A percentile compares a stretch with the other conserved stretches of the same genome.
Evolutionary conservation across 2,888 invertebrate genomes (phyloP).

Genomic region (Aspidiotus rigidus): DNA sequence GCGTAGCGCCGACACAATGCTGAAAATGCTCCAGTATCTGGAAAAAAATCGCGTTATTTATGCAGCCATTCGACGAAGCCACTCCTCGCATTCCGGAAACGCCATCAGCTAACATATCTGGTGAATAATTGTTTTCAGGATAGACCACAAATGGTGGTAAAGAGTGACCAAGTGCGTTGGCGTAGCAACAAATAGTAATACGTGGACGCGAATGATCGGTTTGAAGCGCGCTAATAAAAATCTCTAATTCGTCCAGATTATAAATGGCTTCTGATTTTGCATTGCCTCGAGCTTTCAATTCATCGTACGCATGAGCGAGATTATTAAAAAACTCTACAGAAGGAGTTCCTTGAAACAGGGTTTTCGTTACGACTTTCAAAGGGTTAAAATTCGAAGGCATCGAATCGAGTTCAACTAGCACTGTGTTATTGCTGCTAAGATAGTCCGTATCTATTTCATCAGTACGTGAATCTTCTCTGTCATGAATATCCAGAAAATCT

Average conservation of each 20-base stretch:
- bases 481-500: neutral
- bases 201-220: neutral
- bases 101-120: neutral
- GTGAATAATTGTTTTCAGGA: neutral
- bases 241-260: slow-evolving; percentile 3
- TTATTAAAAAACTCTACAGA: neutral
- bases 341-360: neutral
- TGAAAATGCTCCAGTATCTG: slow-evolving; percentile 2
- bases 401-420: neutral
- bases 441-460: neutral
- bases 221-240: neutral
- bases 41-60: neutral
- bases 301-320: neutral
- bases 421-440: too few species aligned
- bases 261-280: neutral
- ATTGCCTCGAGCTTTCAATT: neutral
- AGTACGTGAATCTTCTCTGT: neutral
- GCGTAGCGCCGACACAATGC: neutral
- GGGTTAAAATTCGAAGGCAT: neutral
- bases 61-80: neutral
- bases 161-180: neutral
- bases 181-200: neutral
- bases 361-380: neutral
- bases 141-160: slow-evolving; percentile 2
- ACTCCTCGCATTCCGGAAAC: neutral